phyloP scores from a whole-genome alignment of 2,797 vertebrate species.

The Coccyzus lansbergi region DNA sequence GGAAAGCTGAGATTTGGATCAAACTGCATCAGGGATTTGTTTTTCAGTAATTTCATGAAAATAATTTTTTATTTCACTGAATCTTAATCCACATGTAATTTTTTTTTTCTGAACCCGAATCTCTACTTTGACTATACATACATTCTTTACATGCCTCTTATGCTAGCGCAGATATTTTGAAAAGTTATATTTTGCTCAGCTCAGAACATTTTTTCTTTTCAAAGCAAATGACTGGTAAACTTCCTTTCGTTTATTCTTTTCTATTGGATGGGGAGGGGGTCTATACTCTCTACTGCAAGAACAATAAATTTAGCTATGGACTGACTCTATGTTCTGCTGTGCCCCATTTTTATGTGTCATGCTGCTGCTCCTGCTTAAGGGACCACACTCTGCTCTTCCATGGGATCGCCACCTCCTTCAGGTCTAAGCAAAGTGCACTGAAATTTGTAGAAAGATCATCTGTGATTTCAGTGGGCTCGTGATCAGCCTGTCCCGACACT shows the following conservation, averaged over 20 bases:
- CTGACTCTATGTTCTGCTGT: background rate
- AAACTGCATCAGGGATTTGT: background rate
- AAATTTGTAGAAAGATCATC: background rate
- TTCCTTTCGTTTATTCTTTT: background rate
- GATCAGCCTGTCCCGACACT: background rate
- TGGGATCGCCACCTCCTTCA: background rate
- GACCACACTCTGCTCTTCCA: background rate
- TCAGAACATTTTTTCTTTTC: background rate
- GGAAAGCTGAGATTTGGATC: background rate
- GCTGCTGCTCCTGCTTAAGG: background rate
- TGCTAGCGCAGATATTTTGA: no score
- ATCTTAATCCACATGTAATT: background rate
- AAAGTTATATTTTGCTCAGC: background rate
- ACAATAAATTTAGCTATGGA: background rate
- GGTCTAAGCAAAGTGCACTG: background rate
- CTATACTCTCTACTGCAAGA: background rate
- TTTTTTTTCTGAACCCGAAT: background rate
- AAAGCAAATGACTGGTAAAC: background rate
- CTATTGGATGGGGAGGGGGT: background rate
- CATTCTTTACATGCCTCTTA: background rate
- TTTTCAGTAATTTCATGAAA: background rate
- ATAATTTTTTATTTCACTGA: background rate
- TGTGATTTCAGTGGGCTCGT: background rate
- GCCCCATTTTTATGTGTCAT: background rate
- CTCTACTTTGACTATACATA: background rate